Base-by-base conservation (phyloP, 2,113 vertebrate genomes). In the Trichechus manatus region DNA sequence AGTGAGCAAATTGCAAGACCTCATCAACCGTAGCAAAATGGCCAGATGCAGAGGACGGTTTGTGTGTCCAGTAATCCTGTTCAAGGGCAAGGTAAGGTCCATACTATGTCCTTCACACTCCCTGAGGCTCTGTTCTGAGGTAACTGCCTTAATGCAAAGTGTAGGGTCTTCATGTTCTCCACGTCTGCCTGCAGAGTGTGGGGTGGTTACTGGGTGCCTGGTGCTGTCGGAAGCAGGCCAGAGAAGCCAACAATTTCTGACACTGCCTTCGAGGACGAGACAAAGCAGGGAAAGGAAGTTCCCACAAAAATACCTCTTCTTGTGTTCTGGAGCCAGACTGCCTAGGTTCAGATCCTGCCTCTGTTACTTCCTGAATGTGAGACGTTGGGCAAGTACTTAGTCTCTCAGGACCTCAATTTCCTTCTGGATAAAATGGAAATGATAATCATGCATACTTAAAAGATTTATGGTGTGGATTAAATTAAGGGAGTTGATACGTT, bases 41-140 rank as follows among this genome's bases (percentile, higher is more conserved):
- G 99, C 99, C 36, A 99, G 99, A 94, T 99, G 99, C 97, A 98
- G 99, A 98, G 99, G 99, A 79, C 98, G 99, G 78, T 99, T 99
- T 64, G 99, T 99, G 89, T 99, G 99, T 97, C 99, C 99, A 0
- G 99, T 99, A 98, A 99, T 99, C 97, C 99, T 99, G 70, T 99
- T 99, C 98, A 99, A 99, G 80, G 99, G 99, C 98, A 99, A 99
- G 99, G 99, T 99, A 98, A 99, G 94, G 74, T 79, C 93, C 66
- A n/a, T 0, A 0, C 33, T 1, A 1, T 53, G 70, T 27, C 78
- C 39, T 56, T 81, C 22, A 5, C 5, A 11, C 33, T 75, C 39
- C 15, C 27, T 31, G 20, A 66, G 8, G 42, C 23, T 29, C 3
- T 75, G 44, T 70, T 33, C 15, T 70, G 10, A 42, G 44, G 1